Conservation (phyloP, 2,888 invertebrate species). For the Trichogramma evanescens region DNA sequence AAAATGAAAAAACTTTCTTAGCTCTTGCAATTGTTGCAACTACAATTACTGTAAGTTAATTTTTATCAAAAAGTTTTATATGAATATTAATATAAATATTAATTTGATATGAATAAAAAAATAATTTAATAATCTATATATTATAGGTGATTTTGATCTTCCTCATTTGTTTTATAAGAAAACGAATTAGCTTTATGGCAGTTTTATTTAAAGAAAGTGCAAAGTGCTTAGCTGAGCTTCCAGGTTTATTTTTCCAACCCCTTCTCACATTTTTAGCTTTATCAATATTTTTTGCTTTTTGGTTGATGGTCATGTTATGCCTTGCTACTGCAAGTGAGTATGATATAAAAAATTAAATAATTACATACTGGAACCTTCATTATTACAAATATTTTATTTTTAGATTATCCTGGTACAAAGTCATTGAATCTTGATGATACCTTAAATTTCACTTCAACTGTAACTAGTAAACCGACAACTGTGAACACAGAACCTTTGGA, state of each 20-base stretch:
- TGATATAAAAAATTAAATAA: background rate
- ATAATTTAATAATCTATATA: slow-evolving; percentile 5
- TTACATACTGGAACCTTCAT: background rate
- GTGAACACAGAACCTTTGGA: slow-evolving; percentile 9
- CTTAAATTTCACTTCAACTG: slow-evolving; percentile 29
- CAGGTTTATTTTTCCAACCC: slow-evolving; percentile 78
- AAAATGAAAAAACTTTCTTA: slow-evolving; percentile 81
- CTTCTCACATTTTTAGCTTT: slow-evolving; percentile 75
- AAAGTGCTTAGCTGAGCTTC: slow-evolving; percentile 75
- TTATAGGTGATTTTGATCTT: slow-evolving; percentile 64
- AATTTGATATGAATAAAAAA: slow-evolving; percentile 1
- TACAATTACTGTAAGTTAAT: slow-evolving; percentile 68
- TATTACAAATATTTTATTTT: slow-evolving; percentile 9
- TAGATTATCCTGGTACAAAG: slow-evolving; percentile 45
- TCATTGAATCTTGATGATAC: slow-evolving; percentile 32
- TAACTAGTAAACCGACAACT: slow-evolving; percentile 8
- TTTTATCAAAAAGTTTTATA: slow-evolving; percentile 1
- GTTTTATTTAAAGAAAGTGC: slow-evolving; percentile 86
- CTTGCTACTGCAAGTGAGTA: slow-evolving; percentile 78
- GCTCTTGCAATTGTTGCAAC: slow-evolving; percentile 80
- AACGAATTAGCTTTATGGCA: slow-evolving; percentile 74
- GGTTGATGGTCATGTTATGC: slow-evolving; percentile 79
- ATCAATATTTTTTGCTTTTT: slow-evolving; percentile 73
- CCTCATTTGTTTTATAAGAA: slow-evolving; percentile 69
- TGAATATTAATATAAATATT: slow-evolving; percentile 3